Conservation (phyloP, 2,797 vertebrate species). For the Pangasius mekongensis region DNA sequence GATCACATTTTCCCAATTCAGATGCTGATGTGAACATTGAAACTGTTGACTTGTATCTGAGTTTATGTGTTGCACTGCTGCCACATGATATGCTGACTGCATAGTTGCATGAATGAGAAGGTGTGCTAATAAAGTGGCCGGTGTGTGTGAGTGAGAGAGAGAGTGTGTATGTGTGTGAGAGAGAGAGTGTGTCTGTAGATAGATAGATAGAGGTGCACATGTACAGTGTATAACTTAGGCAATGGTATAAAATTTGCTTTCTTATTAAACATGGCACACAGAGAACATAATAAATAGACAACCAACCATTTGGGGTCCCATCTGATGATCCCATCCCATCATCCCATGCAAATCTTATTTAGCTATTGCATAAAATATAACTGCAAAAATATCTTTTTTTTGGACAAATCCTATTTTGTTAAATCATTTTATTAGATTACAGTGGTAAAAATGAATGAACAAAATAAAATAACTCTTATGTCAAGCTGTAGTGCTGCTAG, state of each 20-base stretch:
- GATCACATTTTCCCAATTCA: not conserved
- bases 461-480: constrained; percentile 36
- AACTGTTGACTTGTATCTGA: not conserved
- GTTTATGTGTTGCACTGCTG: not conserved
- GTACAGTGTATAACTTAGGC: not conserved
- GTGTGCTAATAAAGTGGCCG: not conserved
- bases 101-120: not conserved
- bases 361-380: constrained; percentile 29
- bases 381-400: not conserved
- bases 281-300: constrained; percentile 5
- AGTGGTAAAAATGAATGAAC: constrained; percentile 28
- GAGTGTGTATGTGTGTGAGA: not conserved
- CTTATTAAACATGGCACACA: not conserved
- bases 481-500: constrained; percentile 45
- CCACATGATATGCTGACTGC: not conserved
- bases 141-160: not conserved
- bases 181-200: not conserved
- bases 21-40: not conserved
- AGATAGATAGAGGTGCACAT: not conserved
- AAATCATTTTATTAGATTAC: constrained; percentile 42
- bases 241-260: not conserved
- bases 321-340: not conserved
- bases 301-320: not conserved
- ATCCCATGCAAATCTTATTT: constrained; percentile 18
- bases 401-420: constrained; percentile 15